Conservation (phyloP, 2,113 vertebrate species). For the Saguinus midas region DNA sequence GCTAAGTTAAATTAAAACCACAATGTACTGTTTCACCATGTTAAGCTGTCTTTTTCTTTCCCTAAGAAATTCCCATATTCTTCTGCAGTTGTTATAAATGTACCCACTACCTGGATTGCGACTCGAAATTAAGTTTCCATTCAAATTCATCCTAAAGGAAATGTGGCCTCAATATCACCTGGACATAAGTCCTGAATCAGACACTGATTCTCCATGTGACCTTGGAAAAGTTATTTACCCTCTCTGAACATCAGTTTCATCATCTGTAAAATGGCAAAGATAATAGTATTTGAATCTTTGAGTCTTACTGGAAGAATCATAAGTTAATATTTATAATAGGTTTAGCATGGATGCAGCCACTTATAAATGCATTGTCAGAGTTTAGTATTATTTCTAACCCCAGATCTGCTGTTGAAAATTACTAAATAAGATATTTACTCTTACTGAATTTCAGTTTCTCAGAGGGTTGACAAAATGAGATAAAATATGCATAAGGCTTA, state of each 20-base stretch:
- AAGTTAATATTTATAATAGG: not conserved
- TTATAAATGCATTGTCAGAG: not conserved
- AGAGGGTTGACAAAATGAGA: conserved; percentile 7
- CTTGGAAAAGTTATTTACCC: not conserved
- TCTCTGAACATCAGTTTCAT: not conserved
- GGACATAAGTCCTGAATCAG: not conserved
- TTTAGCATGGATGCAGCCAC: not conserved
- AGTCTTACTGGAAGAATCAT: not conserved
- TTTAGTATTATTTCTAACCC: not conserved
- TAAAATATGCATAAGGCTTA: not conserved
- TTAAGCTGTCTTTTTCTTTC: conserved; percentile 23
- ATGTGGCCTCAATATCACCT: not conserved
- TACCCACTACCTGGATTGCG: not conserved
- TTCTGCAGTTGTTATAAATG: not conserved
- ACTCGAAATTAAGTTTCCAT: not conserved
- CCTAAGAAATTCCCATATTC: conserved; percentile 3
- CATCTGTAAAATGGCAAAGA: not conserved
- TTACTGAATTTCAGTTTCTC: conserved; percentile 17
- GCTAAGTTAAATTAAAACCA: conserved; percentile 20
- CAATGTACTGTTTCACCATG: not conserved
- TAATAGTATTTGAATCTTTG: not conserved
- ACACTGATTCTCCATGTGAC: not conserved
- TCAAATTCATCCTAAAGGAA: conserved; percentile 13
- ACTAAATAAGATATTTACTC: conserved; percentile 28
- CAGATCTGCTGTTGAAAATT: not conserved